Base-by-base conservation (phyloP, 2,113 vertebrate species). In the Apus apus region DNA sequence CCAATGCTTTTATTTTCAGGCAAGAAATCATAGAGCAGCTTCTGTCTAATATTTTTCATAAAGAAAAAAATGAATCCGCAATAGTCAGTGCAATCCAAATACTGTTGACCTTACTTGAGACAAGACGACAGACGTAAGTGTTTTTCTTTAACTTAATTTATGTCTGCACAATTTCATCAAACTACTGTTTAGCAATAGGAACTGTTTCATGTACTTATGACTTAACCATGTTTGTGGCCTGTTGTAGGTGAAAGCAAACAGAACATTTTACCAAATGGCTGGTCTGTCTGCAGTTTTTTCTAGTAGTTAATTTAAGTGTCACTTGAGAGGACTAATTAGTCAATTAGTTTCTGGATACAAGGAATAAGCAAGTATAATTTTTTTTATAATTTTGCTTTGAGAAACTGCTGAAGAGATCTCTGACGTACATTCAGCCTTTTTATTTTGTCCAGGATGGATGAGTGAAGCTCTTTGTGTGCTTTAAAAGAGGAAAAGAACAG, bases 51-150 rank as follows among this genome's bases (percentile, higher is more conserved):
- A 99, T 99, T 93, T 99, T 99, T 74, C 99, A 99, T 95, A 99
- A 99, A 97, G 99, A 99, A 95, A 99, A 99, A 96, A 99, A 99
- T 53, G 99, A 99, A 85, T 99, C 99, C 15, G 99, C 99, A 27
- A 99, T 99, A 65, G 99, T 99, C 98, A 99, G 99, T 95, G 99
- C 99, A 58, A 99, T 99, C 95, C 99, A 99, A 98, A 99, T 99
- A 88, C 97, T 99, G 4, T 97, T 99, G 93, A 99, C 99, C 18
- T 97, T 99, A 89, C 99, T 99, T 87, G 99, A 99, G 98, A 99
- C 99, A 5, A 98, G 99, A 70, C 98, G 99, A 89, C 99, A 99
- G 93, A 99, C 99, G 99, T 99, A 98, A 97, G 99, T 91, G 21
- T 29, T 64, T 2, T 57, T 85, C 57, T 25, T 91, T 71, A 13